Conservation (phyloP, 2,797 vertebrate species). For the Sebastolobus altivelis region DNA sequence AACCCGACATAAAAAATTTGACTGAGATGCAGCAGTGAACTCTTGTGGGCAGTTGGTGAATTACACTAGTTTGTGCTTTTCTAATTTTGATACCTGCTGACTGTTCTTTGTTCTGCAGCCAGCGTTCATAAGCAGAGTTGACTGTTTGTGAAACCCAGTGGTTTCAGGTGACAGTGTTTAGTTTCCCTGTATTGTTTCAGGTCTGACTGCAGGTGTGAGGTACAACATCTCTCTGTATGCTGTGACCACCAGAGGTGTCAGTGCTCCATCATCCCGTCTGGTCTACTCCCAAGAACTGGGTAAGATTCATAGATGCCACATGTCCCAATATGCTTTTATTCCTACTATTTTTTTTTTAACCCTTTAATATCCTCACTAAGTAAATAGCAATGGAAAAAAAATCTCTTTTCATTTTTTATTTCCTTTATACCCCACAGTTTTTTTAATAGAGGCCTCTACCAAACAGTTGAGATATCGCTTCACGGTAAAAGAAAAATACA, state of each 20-base stretch:
- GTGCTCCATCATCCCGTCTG: constrained; percentile 68
- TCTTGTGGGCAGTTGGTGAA: constrained; percentile 56
- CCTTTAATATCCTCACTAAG: too few species aligned
- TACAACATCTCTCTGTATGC: constrained; percentile 80
- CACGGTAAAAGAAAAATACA: too few species aligned
- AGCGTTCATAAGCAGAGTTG: not conserved
- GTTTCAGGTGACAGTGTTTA: not conserved
- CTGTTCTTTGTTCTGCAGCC: not conserved
- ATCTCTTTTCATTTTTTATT: too few species aligned
- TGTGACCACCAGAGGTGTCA: constrained; percentile 81
- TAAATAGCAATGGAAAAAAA: too few species aligned
- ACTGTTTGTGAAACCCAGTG: not conserved
- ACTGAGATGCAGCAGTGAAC: constrained; percentile 18
- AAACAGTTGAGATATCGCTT: too few species aligned
- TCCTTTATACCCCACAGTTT: too few species aligned
- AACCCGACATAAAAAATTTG: not conserved
- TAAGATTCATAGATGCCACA: constrained; percentile 62
- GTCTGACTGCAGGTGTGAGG: constrained; percentile 73
- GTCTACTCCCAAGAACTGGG: constrained; percentile 80
- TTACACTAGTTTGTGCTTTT: not conserved
- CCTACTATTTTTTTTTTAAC: too few species aligned
- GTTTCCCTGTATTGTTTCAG: constrained; percentile 68
- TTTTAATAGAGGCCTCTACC: too few species aligned
- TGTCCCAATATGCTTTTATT: not conserved
- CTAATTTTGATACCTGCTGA: too few species aligned